phyloP scores from a whole-genome alignment of 2,888 invertebrate species.

The Pollenia amentaria region DNA sequence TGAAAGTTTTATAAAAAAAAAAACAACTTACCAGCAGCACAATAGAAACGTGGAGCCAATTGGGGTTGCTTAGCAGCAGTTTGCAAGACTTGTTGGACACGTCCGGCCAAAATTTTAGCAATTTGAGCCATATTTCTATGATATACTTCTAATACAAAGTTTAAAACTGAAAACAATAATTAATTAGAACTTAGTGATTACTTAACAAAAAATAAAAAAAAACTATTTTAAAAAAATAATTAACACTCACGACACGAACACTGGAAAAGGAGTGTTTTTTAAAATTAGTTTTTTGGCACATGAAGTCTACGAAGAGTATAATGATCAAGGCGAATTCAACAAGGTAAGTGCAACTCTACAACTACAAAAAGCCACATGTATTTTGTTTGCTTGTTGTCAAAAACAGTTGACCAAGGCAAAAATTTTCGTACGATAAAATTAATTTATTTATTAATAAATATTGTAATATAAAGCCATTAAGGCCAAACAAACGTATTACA shows the following conservation, averaged over 20 bases:
- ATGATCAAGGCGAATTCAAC: no score
- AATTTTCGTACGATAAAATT: no score
- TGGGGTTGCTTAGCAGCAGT: slow-evolving; percentile 79
- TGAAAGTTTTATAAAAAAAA: background rate
- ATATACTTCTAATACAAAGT: slow-evolving; percentile 26
- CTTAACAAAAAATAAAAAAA: slow-evolving; percentile 35
- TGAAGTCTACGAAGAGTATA: background rate
- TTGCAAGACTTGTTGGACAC: slow-evolving; percentile 80
- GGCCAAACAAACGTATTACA: no score
- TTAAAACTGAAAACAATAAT: slow-evolving; percentile 5
- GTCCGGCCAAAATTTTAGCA: slow-evolving; percentile 81
- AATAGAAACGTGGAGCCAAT: slow-evolving; percentile 78
- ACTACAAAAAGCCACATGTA: no score
- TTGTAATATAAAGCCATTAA: no score
- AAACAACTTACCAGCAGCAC: slow-evolving; percentile 78
- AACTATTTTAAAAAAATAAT: no score
- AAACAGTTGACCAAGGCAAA: no score
- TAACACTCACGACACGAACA: slow-evolving; percentile 77
- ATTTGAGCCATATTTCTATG: slow-evolving; percentile 81
- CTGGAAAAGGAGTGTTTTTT: slow-evolving; percentile 77
- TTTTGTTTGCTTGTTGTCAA: no score
- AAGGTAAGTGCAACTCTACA: no score
- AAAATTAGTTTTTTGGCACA: background rate
- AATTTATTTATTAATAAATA: no score
- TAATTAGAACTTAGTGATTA: slow-evolving; percentile 1